Evolutionary conservation across 2,888 invertebrate species (phyloP), one percentile per base, ranked within the genome.

Genomic region (Cephus runcator): DNA sequence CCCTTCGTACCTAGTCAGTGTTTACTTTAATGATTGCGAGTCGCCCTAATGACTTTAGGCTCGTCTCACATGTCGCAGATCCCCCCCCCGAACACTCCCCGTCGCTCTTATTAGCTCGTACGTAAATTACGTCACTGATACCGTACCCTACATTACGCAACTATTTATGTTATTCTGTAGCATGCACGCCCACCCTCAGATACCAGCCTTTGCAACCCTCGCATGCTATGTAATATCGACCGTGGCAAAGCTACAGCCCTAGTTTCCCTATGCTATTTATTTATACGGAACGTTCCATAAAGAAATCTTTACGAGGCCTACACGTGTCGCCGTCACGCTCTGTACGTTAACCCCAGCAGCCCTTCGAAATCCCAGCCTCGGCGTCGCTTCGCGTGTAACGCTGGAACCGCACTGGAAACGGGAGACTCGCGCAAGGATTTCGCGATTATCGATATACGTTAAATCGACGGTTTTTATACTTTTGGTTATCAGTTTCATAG

Each of bases 221-320:
- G 56, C 23, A 56, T 15, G 23, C 23, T 56, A 56, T 9, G 23
- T 56, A 23, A 56, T 56, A 56, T 56, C 23, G 56, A 56, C 6
- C 56, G 56, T 56, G 56, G 2, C 56, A 9, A 56, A 15, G 35
- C 9, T 56, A 56, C 56, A 56, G 56, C 23, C 56, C 56, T 56
- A 56, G 56, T 56, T 56, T 56, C 56, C 23, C 71, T 71, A 71
- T 71, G 34, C 71, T 71, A 71, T 71, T 31, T 71, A 71, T 71
- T 71, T 71, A 71, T 71, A 33, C 2, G 71, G 34, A 31, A 34
- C 33, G 34, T 30, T 31, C 34, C 71, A 23, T 23, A 71, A 33
- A 71, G 34, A 71, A 71, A 34, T 71, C 71, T 71, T 31, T 71
- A 71, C 71, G 71, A 33, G 56, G 23, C 23, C 23, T 56, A 56